Conservation (phyloP, 1,140 invertebrate species). For the Heliothis virescens region DNA sequence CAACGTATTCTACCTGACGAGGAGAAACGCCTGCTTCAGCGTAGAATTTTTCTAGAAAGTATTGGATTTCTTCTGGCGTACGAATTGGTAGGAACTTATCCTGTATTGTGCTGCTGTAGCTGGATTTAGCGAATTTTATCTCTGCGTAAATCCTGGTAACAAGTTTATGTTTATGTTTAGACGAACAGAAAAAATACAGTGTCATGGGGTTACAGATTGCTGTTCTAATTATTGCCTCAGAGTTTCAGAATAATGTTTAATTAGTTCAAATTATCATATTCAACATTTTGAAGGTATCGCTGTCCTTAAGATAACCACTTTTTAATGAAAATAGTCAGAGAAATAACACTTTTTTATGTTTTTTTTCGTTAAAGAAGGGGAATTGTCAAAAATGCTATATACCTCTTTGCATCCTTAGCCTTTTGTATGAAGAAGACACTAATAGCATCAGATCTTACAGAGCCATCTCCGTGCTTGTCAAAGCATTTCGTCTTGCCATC, state of each 20-base stretch:
- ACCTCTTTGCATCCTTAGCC: slow-evolving; percentile 88
- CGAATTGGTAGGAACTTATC: slow-evolving; percentile 58
- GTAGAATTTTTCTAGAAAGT: slow-evolving; percentile 88
- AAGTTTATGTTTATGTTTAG: too few species aligned
- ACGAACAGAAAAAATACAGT: too few species aligned
- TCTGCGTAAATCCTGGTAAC: slow-evolving; percentile 87
- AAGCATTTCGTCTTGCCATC: slow-evolving; percentile 93
- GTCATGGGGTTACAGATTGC: too few species aligned
- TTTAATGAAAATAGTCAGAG: too few species aligned
- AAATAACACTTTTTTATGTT: too few species aligned
- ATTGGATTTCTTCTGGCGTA: slow-evolving; percentile 86
- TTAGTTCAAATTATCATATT: too few species aligned
- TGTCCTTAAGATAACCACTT: too few species aligned
- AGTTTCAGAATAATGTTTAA: too few species aligned
- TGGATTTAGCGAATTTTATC: slow-evolving; percentile 88
- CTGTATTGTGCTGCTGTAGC: slow-evolving; percentile 4
- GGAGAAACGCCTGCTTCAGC: slow-evolving; percentile 88
- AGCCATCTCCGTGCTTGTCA: slow-evolving; percentile 91
- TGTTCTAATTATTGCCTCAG: too few species aligned
- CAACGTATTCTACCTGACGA: slow-evolving; percentile 89
- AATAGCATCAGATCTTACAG: slow-evolving; percentile 90
- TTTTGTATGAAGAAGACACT: slow-evolving; percentile 92
- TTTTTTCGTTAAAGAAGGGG: too few species aligned
- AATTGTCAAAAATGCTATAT: too few species aligned
- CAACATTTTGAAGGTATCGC: too few species aligned